Evolutionary conservation across 2,888 invertebrate genomes (phyloP).

Genomic region (Drosophila anomelani): DNA sequence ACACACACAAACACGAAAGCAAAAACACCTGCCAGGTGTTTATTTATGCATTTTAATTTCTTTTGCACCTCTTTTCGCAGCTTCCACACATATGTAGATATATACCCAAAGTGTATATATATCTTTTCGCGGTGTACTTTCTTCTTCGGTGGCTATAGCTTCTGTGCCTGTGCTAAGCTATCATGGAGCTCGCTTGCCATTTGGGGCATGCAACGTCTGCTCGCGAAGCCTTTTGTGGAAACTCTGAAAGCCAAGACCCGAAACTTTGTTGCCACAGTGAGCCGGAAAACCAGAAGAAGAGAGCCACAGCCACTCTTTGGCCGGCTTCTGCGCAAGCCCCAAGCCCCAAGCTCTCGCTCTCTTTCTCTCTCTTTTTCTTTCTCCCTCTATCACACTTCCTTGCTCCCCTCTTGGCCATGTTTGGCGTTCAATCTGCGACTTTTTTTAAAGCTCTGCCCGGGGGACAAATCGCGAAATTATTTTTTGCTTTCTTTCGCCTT

Average conservation of each 20-base stretch:
- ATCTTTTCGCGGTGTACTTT: conserved; percentile 12
- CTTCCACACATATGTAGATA: background rate
- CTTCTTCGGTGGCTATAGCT: conserved; percentile 27
- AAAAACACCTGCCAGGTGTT: conserved; percentile 42
- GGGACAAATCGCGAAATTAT: conserved; percentile 74
- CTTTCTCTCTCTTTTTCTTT: background rate
- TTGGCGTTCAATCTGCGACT: conserved; percentile 27
- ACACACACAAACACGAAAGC: conserved; percentile 12
- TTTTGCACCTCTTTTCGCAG: conserved; percentile 57
- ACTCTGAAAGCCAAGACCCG: conserved; percentile 62
- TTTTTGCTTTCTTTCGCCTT: conserved; percentile 71
- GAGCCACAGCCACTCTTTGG: conserved; percentile 11
- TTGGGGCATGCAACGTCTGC: conserved; percentile 66
- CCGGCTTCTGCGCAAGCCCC: conserved; percentile 35
- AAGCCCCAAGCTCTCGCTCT: conserved; percentile 18
- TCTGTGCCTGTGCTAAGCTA: conserved; percentile 11
- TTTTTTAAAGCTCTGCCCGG: conserved; percentile 71
- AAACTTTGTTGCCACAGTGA: conserved; percentile 34
- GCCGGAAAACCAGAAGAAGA: conserved; percentile 20
- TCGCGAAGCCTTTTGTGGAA: conserved; percentile 72
- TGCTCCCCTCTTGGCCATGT: conserved; percentile 1
- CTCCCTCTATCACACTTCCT: conserved; percentile 13
- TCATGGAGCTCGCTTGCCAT: background rate
- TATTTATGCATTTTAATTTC: conserved; percentile 28
- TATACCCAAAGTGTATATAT: conserved; percentile 1